Base-by-base conservation (phyloP, 2,113 vertebrate genomes). In the Poeciliopsis prolifica region DNA sequence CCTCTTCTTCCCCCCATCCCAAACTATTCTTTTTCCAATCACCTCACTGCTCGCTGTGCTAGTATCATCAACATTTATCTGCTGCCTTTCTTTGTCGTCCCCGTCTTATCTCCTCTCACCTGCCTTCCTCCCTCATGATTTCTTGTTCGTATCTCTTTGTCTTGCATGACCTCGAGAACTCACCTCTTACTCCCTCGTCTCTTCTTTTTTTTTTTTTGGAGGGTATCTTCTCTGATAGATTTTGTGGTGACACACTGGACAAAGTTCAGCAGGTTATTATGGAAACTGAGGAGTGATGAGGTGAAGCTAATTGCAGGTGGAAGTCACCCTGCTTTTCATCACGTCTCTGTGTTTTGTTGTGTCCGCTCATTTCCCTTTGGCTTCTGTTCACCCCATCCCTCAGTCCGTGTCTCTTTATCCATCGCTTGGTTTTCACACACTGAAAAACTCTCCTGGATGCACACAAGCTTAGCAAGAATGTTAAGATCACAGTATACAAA, bases 11-110 rank as follows among this genome's bases (percentile, higher is more conserved):
- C 74, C 74, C 82, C 77, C 78, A 65, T 83, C 82, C 72, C 15
- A 62, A 48, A 48, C 70, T 82, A 82, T 85, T 88, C 74, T 62
- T 44, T 90, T 89, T 86, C 81, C 87, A 81, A 83, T 88, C 85
- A 82, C 74, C 72, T 85, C 81, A 79, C 73, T 75, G 48, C 79
- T 84, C 31, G 22, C 42, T 75, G 62, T 76, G 84, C 84, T 88
- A 86, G 40, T 67, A 62, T 79, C 70, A 77, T 70, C 69, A 60
- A 44, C 61, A 78, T 77, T 69, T 74, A 66, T 68, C 37, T 83
- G n/a, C 51, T 66, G 31, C 48, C 63, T 72, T 44, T 66, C 69
- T 80, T 63, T 78, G 65, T 81, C 26, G 9, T n/a, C 51, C 24
- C 51, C 61, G 12, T 72, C 80, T 80, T 80, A 80, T 90, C 86